These are phyloP conservation scores for Ornithoptera priamus DNA, from an alignment of 2,888 invertebrate genomes.

Conservation along the genomic window DNA sequence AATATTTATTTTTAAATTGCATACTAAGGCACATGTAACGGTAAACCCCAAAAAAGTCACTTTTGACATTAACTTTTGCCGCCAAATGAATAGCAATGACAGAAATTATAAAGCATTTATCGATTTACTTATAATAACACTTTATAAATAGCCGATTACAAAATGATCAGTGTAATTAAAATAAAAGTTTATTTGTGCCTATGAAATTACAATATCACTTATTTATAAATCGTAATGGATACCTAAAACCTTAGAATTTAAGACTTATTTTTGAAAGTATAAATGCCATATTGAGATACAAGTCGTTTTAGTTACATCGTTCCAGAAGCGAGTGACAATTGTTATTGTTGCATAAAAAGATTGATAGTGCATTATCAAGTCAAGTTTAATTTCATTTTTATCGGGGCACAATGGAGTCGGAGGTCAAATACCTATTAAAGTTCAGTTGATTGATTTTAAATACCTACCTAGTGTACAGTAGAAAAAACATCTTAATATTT, in stretches of 20 bases:
- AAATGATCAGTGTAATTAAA: conserved; percentile 21
- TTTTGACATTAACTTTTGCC: neutral
- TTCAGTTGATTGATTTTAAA: conserved; percentile 53
- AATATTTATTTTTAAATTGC: neutral
- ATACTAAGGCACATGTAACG: neutral
- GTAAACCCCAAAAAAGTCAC: neutral
- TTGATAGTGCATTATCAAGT: conserved; percentile 49
- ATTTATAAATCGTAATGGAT: conserved; percentile 25
- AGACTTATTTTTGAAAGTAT: conserved; percentile 55
- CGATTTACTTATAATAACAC: conserved; percentile 12
- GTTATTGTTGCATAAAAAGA: conserved; percentile 49
- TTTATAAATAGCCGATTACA: conserved; percentile 12
- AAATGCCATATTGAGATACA: conserved; percentile 57
- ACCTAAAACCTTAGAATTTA: conserved; percentile 45
- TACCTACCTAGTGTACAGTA: conserved; percentile 45
- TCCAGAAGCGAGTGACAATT: conserved; percentile 40
- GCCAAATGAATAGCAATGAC: neutral
- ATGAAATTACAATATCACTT: conserved; percentile 27
- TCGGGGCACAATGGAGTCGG: conserved; percentile 45
- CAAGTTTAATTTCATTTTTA: conserved; percentile 48
- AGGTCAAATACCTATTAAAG: conserved; percentile 47
- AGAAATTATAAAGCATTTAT: neutral
- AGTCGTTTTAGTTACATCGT: conserved; percentile 39
- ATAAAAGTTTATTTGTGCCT: conserved; percentile 35
- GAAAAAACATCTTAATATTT: conserved; percentile 15